Evolutionary conservation across 1,140 invertebrate genomes (phyloP).

Genomic region (Antheraea mylitta): DNA sequence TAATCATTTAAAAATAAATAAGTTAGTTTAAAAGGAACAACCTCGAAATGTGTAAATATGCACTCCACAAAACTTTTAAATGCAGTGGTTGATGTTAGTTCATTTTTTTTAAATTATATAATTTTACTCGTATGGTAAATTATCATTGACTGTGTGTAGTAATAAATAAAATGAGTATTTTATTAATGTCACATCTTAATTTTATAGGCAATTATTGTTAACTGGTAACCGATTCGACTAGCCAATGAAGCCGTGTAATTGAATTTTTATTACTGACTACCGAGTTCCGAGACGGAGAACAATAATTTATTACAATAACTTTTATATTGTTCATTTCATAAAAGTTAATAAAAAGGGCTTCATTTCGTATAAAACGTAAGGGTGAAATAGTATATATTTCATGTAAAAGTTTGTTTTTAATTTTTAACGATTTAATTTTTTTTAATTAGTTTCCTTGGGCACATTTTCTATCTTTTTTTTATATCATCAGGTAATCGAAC

Average conservation of each 20-base stretch:
- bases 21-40: too few species aligned
- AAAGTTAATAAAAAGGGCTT: background rate
- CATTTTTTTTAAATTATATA: too few species aligned
- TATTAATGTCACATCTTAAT: slow-evolving; percentile 3
- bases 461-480: too few species aligned
- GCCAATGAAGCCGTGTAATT: background rate
- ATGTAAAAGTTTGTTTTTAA: background rate
- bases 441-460: background rate
- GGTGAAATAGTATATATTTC: background rate
- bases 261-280: slow-evolving; percentile 1
- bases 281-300: background rate
- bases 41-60: too few species aligned
- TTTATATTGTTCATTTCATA: slow-evolving; percentile 5
- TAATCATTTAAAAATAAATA: too few species aligned
- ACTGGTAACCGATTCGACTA: background rate
- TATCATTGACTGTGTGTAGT: too few species aligned
- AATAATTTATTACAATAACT: slow-evolving; percentile 4
- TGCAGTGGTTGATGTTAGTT: too few species aligned
- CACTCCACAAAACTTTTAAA: too few species aligned
- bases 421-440: background rate
- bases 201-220: slow-evolving; percentile 1
- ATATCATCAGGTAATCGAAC: too few species aligned
- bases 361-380: background rate
- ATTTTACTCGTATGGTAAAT: too few species aligned
- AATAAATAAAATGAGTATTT: background rate